A percentile compares a stretch with the other conserved stretches of the same genome.
Evolutionary conservation across 2,113 vertebrate species (phyloP).

Genomic region (Eclectus roratus): DNA sequence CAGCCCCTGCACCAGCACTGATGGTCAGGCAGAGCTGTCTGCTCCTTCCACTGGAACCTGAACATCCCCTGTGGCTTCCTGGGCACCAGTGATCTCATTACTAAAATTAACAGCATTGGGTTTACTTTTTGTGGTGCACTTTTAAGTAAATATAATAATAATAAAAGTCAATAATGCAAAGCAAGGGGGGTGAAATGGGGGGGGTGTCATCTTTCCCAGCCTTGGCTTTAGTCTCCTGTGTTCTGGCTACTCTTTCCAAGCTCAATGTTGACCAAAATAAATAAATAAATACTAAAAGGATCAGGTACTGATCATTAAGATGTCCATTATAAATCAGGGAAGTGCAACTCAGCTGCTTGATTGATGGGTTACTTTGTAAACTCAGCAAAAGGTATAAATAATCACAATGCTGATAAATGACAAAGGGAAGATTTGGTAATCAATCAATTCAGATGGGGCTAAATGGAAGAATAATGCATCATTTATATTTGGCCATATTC

Average conservation of each 20-base stretch:
- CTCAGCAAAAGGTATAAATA: conserved; percentile 77
- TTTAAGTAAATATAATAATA: conserved; percentile 3
- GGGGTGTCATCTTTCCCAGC: background rate
- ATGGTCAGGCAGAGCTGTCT: background rate
- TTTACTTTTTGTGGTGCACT: background rate
- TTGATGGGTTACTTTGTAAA: conserved; percentile 47
- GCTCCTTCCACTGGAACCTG: background rate
- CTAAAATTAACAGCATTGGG: background rate
- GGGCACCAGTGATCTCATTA: background rate
- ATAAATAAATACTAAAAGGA: conserved; percentile 27
- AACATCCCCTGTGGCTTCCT: background rate
- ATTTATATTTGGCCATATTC: conserved; percentile 41
- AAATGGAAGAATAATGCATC: conserved; percentile 72
- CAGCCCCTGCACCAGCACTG: background rate
- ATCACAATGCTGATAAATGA: conserved; percentile 58
- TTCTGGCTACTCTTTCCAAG: conserved; percentile 34
- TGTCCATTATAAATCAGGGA: conserved; percentile 68
- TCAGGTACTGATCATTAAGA: conserved; percentile 49
- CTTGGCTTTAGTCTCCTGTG: background rate
- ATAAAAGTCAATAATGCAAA: background rate
- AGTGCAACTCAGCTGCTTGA: conserved; percentile 67
- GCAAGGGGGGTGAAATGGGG: background rate
- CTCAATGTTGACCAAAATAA: conserved; percentile 22
- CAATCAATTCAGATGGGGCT: conserved; percentile 71
- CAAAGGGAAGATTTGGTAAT: conserved; percentile 54